Percentiles rank a stretch among this genome's conserved stretches.
Evolutionary conservation across 2,797 vertebrate genomes (phyloP).

Genomic region (Nothura maculosa): DNA sequence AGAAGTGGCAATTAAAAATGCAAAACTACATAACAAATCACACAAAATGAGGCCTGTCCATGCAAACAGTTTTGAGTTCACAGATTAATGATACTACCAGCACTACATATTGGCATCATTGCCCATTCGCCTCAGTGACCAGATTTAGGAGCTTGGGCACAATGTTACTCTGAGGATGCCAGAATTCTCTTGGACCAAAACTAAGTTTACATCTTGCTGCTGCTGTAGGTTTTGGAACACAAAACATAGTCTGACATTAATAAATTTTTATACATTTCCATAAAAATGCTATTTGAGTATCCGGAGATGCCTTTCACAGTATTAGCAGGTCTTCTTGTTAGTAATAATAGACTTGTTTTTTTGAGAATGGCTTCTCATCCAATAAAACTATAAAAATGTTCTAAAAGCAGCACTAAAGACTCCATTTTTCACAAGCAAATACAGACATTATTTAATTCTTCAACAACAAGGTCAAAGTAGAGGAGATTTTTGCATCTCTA

Average conservation of each 20-base stretch:
- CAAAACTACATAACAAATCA: background rate
- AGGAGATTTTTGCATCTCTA: background rate
- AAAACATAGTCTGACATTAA: background rate
- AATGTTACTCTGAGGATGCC: background rate
- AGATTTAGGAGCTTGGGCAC: background rate
- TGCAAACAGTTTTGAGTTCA: accelerated
- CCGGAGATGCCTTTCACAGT: background rate
- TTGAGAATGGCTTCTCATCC: background rate
- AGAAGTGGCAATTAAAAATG: background rate
- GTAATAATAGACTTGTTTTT: background rate
- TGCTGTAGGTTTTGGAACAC: background rate
- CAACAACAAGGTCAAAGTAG: background rate
- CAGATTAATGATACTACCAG: accelerated
- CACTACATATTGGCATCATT: background rate
- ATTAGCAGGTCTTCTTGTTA: background rate
- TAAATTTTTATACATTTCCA: background rate
- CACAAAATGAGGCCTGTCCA: background rate
- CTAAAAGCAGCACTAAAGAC: background rate
- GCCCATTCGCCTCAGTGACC: accelerated
- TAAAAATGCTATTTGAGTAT: background rate
- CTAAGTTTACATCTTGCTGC: background rate
- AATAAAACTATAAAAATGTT: background rate
- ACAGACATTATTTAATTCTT: background rate
- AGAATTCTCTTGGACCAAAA: background rate
- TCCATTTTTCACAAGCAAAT: background rate